phyloP scores from a whole-genome alignment of 2,888 invertebrate species.

The Helleia helle region DNA sequence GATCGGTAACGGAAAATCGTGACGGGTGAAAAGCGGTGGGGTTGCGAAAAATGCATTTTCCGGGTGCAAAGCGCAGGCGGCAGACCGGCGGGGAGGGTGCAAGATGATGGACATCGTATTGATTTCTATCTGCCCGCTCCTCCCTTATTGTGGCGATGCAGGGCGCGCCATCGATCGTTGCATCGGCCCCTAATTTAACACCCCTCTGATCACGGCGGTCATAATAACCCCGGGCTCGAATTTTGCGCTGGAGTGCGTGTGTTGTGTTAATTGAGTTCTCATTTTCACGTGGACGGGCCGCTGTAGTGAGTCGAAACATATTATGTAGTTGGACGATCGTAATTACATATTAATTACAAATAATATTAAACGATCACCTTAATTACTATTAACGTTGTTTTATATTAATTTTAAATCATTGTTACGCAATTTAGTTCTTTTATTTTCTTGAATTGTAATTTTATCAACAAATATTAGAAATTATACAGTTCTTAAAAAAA shows the following conservation, averaged over 20 bases:
- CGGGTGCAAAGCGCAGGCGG: conserved; percentile 66
- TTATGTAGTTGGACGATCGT: neutral
- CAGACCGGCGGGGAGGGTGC: conserved; percentile 77
- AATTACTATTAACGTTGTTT: conserved; percentile 20
- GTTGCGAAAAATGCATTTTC: conserved; percentile 65
- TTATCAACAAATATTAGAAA: neutral
- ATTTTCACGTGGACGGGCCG: conserved; percentile 40
- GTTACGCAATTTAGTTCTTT: conserved; percentile 23
- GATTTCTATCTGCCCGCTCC: conserved; percentile 74
- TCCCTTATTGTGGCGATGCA: conserved; percentile 68
- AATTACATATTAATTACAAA: conserved; percentile 32
- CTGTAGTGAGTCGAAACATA: conserved; percentile 9
- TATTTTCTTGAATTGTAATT: neutral
- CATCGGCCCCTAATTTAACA: conserved; percentile 50
- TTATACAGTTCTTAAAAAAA: neutral
- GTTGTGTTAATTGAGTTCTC: conserved; percentile 41
- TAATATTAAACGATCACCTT: conserved; percentile 23
- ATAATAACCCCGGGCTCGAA: conserved; percentile 41
- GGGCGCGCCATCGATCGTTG: conserved; percentile 68
- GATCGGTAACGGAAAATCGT: conserved; percentile 12
- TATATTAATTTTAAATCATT: conserved; percentile 15
- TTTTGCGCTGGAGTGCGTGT: conserved; percentile 51
- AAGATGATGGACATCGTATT: conserved; percentile 76
- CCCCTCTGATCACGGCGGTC: conserved; percentile 27
- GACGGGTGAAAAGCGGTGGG: conserved; percentile 29